phyloP scores from a whole-genome alignment of 2,888 invertebrate species.

The Sinelater perroti region DNA sequence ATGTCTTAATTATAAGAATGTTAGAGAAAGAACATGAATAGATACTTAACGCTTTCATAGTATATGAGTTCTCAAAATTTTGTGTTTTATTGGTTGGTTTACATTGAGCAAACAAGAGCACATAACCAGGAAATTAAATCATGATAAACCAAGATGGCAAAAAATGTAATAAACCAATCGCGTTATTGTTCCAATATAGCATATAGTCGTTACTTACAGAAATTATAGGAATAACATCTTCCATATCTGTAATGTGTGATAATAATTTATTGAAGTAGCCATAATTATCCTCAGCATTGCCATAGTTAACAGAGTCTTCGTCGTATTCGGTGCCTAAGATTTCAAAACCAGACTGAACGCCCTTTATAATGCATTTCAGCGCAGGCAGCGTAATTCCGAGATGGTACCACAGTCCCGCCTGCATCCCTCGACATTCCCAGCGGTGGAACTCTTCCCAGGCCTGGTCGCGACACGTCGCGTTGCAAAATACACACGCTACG shows the following conservation, averaged over 20 bases:
- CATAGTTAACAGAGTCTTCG: constrained; percentile 59
- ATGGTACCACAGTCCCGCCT: constrained; percentile 69
- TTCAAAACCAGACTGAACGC: constrained; percentile 54
- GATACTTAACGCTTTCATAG: no score
- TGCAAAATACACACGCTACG: constrained; percentile 74
- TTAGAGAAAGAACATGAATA: no score
- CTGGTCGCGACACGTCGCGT: constrained; percentile 66
- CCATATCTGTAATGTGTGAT: constrained; percentile 77
- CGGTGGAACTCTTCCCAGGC: constrained; percentile 70
- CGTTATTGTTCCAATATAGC: no score
- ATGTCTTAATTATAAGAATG: no score
- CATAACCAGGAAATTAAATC: no score
- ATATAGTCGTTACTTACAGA: constrained; percentile 65
- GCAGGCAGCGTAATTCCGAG: constrained; percentile 84
- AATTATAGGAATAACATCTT: constrained; percentile 72
- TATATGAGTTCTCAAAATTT: no score
- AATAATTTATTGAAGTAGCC: constrained; percentile 75
- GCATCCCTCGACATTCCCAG: constrained; percentile 77
- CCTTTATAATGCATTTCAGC: constrained; percentile 72
- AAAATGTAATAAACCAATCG: neutral
- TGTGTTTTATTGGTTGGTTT: no score
- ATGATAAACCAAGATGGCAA: no score
- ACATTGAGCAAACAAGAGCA: no score
- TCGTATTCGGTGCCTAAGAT: constrained; percentile 57
- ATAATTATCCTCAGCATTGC: constrained; percentile 62